These are phyloP conservation scores for Orbicella faveolata DNA, from an alignment of 64 coral and sea anemone genomes.

Conservation along the genomic window DNA sequence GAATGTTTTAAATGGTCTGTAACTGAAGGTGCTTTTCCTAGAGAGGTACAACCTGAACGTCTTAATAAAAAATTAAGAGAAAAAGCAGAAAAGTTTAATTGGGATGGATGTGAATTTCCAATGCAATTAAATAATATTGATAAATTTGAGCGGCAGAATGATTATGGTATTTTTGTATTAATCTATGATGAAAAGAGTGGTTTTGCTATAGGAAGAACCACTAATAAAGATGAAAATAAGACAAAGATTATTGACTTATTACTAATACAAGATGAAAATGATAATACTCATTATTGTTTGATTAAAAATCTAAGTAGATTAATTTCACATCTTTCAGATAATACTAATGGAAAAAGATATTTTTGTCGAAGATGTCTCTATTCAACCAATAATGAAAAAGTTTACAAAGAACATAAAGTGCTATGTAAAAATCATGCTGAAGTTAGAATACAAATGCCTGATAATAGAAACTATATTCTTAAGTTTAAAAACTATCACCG, in stretches of 20 bases:
- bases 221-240: no score
- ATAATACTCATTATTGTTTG: constrained; percentile 24
- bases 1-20: constrained; percentile 56
- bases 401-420: constrained; percentile 11
- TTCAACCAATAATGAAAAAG: no score
- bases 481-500: neutral
- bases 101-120: constrained; percentile 32
- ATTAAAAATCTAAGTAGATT: constrained; percentile 41
- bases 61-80: neutral
- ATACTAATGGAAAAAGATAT: no score
- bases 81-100: constrained; percentile 4
- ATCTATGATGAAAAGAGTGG: no score
- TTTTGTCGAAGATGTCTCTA: constrained; percentile 9
- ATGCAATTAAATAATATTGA: constrained; percentile 1
- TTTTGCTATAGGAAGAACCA: no score
- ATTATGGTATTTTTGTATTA: neutral
- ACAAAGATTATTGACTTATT: constrained; percentile 23
- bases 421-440: neutral
- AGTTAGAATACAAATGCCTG: constrained; percentile 7
- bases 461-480: neutral
- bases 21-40: neutral
- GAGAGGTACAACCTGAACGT: neutral
- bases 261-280: constrained; percentile 9
- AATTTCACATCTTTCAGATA: no score
- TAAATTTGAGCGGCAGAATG: constrained; percentile 30